Percentiles rank a stretch among this genome's conserved stretches.
Evolutionary conservation across 2,888 invertebrate species (phyloP).

Genomic region (Perithous albicinctus): DNA sequence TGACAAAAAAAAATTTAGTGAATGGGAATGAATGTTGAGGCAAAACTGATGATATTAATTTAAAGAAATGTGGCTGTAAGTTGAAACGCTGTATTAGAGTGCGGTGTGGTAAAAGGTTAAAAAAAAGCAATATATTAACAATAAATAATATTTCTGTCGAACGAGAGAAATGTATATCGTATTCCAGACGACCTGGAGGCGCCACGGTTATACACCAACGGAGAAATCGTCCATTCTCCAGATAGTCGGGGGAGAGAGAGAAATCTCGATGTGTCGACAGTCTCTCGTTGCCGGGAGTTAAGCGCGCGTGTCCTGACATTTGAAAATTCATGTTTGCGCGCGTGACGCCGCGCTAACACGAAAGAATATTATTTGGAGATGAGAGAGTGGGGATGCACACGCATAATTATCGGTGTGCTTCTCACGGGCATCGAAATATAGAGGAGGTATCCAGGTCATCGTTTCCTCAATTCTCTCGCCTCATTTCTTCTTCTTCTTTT

Average conservation of each 20-base stretch:
- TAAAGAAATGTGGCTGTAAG: too few species aligned
- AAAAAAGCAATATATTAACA: too few species aligned
- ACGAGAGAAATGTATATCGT: background rate
- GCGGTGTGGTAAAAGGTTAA: too few species aligned
- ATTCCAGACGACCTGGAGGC: background rate
- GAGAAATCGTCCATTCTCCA: conserved; percentile 61
- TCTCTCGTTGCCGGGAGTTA: background rate
- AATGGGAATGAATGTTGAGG: too few species aligned
- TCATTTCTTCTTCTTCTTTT: background rate
- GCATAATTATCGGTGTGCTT: conserved; percentile 7
- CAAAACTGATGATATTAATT: too few species aligned
- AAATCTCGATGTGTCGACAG: conserved; percentile 36
- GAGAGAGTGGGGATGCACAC: conserved; percentile 1
- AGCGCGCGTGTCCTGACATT: conserved; percentile 49
- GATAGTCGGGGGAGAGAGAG: conserved; percentile 31
- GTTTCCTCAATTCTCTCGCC: background rate
- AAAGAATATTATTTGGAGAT: conserved; percentile 30
- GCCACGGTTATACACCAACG: conserved; percentile 25
- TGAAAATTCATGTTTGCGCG: conserved; percentile 46
- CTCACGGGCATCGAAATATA: conserved; percentile 14
- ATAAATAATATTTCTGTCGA: too few species aligned
- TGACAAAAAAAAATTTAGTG: too few species aligned
- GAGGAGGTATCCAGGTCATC: conserved; percentile 46
- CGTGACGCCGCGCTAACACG: background rate
- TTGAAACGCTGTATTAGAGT: too few species aligned